Percentiles rank a stretch among this genome's conserved stretches.
Evolutionary conservation across 2,888 invertebrate species (phyloP).

Genomic region (Orthosia gracilis): DNA sequence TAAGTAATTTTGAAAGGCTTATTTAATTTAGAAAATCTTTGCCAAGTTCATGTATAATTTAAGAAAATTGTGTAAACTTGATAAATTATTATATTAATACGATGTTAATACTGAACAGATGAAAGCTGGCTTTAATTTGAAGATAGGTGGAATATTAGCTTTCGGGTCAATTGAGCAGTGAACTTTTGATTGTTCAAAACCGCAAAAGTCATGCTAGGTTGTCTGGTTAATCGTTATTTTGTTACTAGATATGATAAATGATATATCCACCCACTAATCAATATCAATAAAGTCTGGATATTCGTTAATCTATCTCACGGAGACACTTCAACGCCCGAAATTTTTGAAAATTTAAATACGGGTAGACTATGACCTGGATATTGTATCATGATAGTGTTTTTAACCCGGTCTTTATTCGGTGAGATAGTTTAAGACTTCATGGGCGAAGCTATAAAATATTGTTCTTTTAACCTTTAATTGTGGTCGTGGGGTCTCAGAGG

Average conservation of each 20-base stretch:
- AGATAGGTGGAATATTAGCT: not conserved
- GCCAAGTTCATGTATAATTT: conserved; percentile 46
- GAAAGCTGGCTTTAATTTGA: not conserved
- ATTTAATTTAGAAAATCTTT: conserved; percentile 46
- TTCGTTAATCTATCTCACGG: too few species aligned
- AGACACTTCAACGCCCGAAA: too few species aligned
- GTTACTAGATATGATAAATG: not conserved
- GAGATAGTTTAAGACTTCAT: too few species aligned
- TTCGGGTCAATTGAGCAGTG: not conserved
- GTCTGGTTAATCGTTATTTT: not conserved
- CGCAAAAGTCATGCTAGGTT: not conserved
- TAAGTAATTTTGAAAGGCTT: conserved; percentile 32
- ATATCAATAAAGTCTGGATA: too few species aligned
- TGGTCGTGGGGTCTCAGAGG: too few species aligned
- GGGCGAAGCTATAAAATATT: too few species aligned
- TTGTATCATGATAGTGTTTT: too few species aligned
- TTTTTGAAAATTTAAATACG: too few species aligned
- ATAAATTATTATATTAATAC: conserved; percentile 33
- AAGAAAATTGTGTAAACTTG: conserved; percentile 37
- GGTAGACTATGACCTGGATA: too few species aligned
- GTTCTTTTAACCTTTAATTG: too few species aligned
- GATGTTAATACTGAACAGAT: not conserved
- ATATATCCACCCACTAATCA: too few species aligned
- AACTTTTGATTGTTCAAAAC: not conserved
- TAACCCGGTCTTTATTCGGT: too few species aligned